These are phyloP conservation scores for Syngnathus floridae DNA, from an alignment of 2,113 vertebrate genomes.

Conservation along the genomic window DNA sequence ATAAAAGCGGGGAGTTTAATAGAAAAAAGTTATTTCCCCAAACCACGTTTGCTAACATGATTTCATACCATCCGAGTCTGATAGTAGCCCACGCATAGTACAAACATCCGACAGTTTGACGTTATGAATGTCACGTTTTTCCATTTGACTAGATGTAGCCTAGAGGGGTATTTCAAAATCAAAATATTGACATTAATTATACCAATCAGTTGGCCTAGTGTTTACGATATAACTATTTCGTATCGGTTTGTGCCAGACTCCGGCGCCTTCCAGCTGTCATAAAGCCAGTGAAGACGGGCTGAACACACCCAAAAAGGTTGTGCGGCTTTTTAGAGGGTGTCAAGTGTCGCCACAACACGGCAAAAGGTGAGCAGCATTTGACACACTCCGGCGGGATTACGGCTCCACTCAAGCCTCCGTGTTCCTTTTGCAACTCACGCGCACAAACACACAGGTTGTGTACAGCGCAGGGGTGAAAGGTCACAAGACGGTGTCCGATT, in stretches of 20 bases:
- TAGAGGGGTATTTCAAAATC: no score
- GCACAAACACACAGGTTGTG: constrained; percentile 32
- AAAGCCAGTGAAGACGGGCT: not conserved
- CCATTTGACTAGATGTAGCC: no score
- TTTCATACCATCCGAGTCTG: no score
- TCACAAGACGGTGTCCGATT: constrained; percentile 56
- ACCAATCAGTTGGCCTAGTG: no score
- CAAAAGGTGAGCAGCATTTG: constrained; percentile 43
- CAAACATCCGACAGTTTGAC: not conserved
- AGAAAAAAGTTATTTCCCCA: no score
- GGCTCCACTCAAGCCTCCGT: constrained; percentile 54
- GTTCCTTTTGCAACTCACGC: constrained; percentile 37
- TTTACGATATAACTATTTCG: no score
- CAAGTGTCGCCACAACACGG: constrained; percentile 53
- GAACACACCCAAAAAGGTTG: not conserved
- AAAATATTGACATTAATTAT: no score
- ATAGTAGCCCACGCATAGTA: no score
- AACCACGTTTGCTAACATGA: no score
- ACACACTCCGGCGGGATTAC: constrained; percentile 46
- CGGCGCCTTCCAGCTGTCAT: not conserved
- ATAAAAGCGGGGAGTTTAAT: no score
- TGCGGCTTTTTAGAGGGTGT: constrained; percentile 50
- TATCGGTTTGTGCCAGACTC: no score
- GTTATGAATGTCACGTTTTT: no score
- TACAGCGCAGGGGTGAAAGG: constrained; percentile 56